Conservation (phyloP, 2,113 vertebrate genomes). For the Stigmatopora nigra region DNA sequence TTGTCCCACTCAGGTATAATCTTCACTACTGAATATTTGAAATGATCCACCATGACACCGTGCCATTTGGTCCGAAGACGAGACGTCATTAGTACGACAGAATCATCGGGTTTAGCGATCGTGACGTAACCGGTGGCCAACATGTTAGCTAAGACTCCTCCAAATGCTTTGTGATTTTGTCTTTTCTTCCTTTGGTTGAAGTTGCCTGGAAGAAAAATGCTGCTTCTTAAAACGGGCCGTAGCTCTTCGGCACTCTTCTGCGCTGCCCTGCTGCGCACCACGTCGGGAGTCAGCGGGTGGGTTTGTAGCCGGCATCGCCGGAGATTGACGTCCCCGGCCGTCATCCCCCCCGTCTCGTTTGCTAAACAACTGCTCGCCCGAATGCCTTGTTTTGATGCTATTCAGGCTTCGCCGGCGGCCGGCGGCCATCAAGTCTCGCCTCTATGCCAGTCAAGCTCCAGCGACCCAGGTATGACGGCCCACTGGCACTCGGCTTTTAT, state of each 20-base stretch:
- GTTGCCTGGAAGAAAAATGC: conserved; percentile 44
- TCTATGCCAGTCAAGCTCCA: conserved; percentile 62
- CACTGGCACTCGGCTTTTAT: accelerated
- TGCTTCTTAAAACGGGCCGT: conserved; percentile 63
- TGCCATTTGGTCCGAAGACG: neutral
- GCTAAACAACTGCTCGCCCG: no score
- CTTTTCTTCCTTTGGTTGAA: neutral
- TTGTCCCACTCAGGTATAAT: neutral
- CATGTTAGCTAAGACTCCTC: neutral
- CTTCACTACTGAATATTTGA: no score
- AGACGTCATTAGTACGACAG: neutral
- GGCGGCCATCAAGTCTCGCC: conserved; percentile 43
- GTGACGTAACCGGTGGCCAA: conserved; percentile 1
- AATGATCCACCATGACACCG: no score
- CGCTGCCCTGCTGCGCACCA: conserved; percentile 42
- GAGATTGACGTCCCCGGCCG: no score
- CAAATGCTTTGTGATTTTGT: neutral
- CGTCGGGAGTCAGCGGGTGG: conserved; percentile 54
- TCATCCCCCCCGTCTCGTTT: no score
- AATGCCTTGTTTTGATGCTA: conserved; percentile 18
- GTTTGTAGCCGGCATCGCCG: conserved; percentile 34
- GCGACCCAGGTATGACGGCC: conserved; percentile 65
- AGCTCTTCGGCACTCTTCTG: conserved; percentile 59
- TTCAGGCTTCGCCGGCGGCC: conserved; percentile 51
- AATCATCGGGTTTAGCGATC: neutral